Base-by-base conservation (phyloP, 2,888 invertebrate species). In the Bhutanitis thaidina region DNA sequence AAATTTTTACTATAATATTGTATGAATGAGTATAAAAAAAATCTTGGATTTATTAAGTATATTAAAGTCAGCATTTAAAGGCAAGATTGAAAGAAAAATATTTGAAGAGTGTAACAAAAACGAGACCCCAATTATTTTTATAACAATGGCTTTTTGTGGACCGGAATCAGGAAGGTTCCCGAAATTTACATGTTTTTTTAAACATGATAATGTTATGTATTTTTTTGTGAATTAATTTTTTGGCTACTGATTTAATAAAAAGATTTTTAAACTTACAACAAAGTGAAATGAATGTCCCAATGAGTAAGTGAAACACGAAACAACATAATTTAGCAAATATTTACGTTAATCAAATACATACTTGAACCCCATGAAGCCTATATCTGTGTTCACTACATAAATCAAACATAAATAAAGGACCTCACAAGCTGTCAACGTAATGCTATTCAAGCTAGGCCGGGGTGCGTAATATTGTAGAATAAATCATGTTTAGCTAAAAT, bases 341-440 rank as follows among this genome's bases (percentile, higher is more conserved):
- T 20, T 5, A n/a, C 5, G 5, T 20, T 20, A 2, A 20, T 5
- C 20, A 20, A 20, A 20, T 20, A 20, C 20, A 3, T 20, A 20
- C 66, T 60, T 44, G 41, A 53, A 43, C 55, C 57, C 58, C 20
- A 55, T 65, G 65, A 67, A 20, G 60, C 61, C 66, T 69, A 69
- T 84, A 84, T 84, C 82, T 82, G 68, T 77, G 72, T 74, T 74
- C 78, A 80, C 80, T 84, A 85, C 84, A 86, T 87, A 87, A 86
- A 86, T 87, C 87, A 86, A 71, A 77, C 72, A 74, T 78, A 86
- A 82, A 86, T 85, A 86, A 85, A 83, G 83, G 80, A 80, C 78
- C 86, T 85, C 82, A 84, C 85, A 87, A 84, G 80, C 79, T 86
- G 85, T 84, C 87, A 85, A 79, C 81, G 75, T 85, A 84, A 84